Conservation (phyloP, 2,797 vertebrate species). For the Merluccius polli region DNA sequence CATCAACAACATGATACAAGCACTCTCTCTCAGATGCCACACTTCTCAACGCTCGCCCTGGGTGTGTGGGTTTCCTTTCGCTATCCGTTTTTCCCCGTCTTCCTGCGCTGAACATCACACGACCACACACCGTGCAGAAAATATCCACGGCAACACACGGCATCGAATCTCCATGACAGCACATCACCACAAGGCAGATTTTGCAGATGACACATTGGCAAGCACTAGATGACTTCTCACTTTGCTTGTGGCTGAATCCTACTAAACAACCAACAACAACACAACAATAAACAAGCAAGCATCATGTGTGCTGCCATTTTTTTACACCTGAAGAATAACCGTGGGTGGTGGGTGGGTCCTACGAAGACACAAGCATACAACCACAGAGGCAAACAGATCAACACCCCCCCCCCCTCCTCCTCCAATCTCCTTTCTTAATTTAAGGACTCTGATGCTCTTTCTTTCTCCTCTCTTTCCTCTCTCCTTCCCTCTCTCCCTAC, state of each 20-base stretch:
- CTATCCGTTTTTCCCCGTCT: constrained; percentile 26
- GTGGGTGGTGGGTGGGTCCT: constrained; percentile 51
- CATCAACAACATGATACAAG: constrained; percentile 17
- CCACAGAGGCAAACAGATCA: constrained; percentile 73
- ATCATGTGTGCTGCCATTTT: constrained; percentile 57
- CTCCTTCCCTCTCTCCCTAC: constrained; percentile 32
- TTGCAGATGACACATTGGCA: constrained; percentile 60
- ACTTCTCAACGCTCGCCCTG: constrained; percentile 45
- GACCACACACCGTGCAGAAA: constrained; percentile 59
- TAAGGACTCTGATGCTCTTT: constrained; percentile 72
- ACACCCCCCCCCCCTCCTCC: constrained; percentile 54
- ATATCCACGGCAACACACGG: constrained; percentile 58
- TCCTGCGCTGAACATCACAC: constrained; percentile 64
- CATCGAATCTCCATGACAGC: constrained; percentile 57
- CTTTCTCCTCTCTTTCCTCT: constrained; percentile 47
- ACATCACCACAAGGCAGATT: constrained; percentile 62
- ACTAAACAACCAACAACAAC: constrained; percentile 36
- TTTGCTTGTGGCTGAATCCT: constrained; percentile 54
- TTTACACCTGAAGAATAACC: constrained; percentile 73
- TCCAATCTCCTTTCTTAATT: constrained; percentile 61
- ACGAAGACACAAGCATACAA: constrained; percentile 75
- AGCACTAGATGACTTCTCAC: constrained; percentile 59
- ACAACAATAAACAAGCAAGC: constrained; percentile 36
- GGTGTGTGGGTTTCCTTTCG: constrained; percentile 46
- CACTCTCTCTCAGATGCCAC: constrained; percentile 46